A percentile compares a stretch with the other conserved stretches of the same genome.
Conservation (phyloP, 2,113 vertebrate species). For the Brachyhypopomus gauderio region DNA sequence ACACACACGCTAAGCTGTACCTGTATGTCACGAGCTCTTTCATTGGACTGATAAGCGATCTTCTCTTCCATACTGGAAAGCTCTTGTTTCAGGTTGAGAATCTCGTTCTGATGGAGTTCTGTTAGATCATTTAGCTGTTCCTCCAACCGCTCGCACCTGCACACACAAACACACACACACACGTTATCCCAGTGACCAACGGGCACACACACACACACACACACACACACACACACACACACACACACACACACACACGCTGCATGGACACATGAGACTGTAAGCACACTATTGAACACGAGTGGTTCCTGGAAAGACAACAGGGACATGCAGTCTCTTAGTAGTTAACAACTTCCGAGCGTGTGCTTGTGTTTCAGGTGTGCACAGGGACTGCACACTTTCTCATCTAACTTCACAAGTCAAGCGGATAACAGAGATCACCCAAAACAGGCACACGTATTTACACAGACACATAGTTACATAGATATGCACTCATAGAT, state of each 20-base stretch:
- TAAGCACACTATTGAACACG: background rate
- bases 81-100: conserved; percentile 97
- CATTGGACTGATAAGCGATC: conserved; percentile 97
- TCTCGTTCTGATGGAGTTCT: conserved; percentile 98
- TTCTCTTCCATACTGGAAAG: conserved; percentile 99
- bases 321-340: background rate
- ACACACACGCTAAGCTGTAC: conserved; percentile 46
- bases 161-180: background rate
- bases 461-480: background rate
- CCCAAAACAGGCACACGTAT: background rate
- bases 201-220: conserved; percentile 55
- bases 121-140: conserved; percentile 97
- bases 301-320: background rate
- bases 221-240: background rate
- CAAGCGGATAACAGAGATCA: background rate
- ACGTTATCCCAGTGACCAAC: background rate
- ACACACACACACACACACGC: background rate
- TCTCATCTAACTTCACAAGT: background rate
- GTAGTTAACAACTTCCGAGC: background rate
- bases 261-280: background rate
- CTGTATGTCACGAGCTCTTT: conserved; percentile 84
- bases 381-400: background rate
- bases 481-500: background rate
- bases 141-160: conserved; percentile 93
- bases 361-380: background rate